Conservation (phyloP, 1,140 invertebrate genomes). For the Penaeus japonicus region DNA sequence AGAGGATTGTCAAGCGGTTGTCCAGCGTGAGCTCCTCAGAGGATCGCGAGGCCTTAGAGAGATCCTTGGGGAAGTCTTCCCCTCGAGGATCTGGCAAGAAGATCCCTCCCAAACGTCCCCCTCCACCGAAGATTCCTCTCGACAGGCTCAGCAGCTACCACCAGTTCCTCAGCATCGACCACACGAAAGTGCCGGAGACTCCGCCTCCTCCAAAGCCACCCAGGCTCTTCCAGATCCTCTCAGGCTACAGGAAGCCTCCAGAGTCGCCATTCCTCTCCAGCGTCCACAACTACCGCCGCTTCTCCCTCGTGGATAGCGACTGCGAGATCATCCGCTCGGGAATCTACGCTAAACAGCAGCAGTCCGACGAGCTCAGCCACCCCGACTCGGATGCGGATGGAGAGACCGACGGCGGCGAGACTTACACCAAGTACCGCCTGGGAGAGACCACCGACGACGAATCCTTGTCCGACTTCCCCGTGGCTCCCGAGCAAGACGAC, state of each 20-base stretch:
- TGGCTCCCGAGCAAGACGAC: slow-evolving; percentile 21
- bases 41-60: slow-evolving; percentile 11
- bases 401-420: slow-evolving; percentile 1
- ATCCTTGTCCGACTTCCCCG: neutral
- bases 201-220: slow-evolving; percentile 54
- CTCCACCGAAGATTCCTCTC: slow-evolving; percentile 28
- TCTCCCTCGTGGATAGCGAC: slow-evolving; percentile 53
- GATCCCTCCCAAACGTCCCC: slow-evolving; percentile 32
- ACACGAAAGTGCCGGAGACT: slow-evolving; percentile 7
- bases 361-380: neutral
- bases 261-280: neutral
- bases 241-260: slow-evolving; percentile 15
- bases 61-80: neutral
- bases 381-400: neutral
- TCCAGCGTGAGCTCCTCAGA: slow-evolving; percentile 45
- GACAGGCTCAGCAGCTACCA: slow-evolving; percentile 39
- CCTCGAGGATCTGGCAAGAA: slow-evolving; percentile 22
- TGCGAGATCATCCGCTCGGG: slow-evolving; percentile 45
- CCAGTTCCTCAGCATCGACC: slow-evolving; percentile 10
- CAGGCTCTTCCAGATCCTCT: slow-evolving; percentile 51
- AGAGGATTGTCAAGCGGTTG: slow-evolving; percentile 29
- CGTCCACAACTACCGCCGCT: slow-evolving; percentile 50
- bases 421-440: slow-evolving; percentile 33
- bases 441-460: slow-evolving; percentile 29
- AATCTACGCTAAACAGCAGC: neutral